These are phyloP conservation scores for Salmo trutta DNA, from an alignment of 2,797 vertebrate species.

Conservation along the genomic window DNA sequence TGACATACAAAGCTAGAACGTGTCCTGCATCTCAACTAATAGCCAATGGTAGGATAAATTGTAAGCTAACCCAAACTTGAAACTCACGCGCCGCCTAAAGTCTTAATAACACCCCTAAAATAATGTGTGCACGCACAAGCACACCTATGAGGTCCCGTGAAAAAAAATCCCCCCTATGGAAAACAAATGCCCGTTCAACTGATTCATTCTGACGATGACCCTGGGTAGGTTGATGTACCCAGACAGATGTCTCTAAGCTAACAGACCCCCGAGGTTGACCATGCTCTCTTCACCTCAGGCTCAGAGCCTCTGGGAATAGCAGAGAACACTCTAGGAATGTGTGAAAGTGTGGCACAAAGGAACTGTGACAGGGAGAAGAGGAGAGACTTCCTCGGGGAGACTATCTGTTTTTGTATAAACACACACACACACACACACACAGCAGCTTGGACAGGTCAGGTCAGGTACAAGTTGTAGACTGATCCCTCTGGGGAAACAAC, in stretches of 20 bases:
- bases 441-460: background rate
- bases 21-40: too few species aligned
- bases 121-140: too few species aligned
- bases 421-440: background rate
- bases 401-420: background rate
- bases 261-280: background rate
- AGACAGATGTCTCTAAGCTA: background rate
- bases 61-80: too few species aligned
- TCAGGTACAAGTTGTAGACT: constrained; percentile 17
- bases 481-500: constrained; percentile 41
- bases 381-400: constrained; percentile 14
- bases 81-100: too few species aligned
- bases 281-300: background rate
- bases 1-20: too few species aligned
- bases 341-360: background rate
- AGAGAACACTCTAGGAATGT: background rate
- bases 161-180: too few species aligned
- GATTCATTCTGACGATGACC: too few species aligned
- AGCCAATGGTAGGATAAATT: too few species aligned
- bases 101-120: too few species aligned
- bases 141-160: too few species aligned
- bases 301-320: background rate
- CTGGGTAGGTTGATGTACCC: background rate
- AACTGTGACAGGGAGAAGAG: background rate
- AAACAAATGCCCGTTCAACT: too few species aligned